These are phyloP conservation scores for Calyptommatus sinebrachiatus DNA, from an alignment of 2,113 vertebrate species.

Conservation along the genomic window DNA sequence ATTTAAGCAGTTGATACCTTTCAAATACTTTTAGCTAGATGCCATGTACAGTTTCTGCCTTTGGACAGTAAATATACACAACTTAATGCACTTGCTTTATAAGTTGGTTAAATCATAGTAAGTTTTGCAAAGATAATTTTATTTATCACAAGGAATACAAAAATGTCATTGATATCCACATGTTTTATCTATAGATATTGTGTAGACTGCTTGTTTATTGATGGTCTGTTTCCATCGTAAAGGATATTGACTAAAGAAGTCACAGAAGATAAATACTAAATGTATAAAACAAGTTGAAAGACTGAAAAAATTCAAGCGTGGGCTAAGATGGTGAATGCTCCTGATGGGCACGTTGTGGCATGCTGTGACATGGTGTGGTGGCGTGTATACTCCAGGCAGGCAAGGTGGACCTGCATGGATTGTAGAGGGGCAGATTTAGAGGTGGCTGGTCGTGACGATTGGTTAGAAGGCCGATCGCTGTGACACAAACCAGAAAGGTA, in stretches of 20 bases:
- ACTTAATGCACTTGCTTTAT: constrained; percentile 7
- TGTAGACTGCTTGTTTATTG: no score
- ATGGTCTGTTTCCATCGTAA: background rate
- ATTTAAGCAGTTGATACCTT: constrained; percentile 67
- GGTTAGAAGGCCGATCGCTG: no score
- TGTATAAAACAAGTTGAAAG: constrained; percentile 2
- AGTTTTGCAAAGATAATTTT: background rate
- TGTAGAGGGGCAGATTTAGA: no score
- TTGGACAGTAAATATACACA: constrained; percentile 42
- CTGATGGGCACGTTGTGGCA: no score
- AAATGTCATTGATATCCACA: background rate
- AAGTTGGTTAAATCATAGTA: background rate
- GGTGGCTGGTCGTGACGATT: no score
- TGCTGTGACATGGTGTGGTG: no score
- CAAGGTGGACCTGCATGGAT: no score
- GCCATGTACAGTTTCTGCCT: constrained; percentile 27
- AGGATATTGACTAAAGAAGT: background rate
- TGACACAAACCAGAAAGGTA: no score
- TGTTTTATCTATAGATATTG: background rate
- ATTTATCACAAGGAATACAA: background rate
- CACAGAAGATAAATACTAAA: background rate
- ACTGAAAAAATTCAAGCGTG: no score
- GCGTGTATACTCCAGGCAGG: no score
- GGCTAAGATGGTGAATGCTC: no score
- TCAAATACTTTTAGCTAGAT: constrained; percentile 50